Conservation (phyloP, 2,888 invertebrate genomes). For the Poecilobothrus nobilitatus region DNA sequence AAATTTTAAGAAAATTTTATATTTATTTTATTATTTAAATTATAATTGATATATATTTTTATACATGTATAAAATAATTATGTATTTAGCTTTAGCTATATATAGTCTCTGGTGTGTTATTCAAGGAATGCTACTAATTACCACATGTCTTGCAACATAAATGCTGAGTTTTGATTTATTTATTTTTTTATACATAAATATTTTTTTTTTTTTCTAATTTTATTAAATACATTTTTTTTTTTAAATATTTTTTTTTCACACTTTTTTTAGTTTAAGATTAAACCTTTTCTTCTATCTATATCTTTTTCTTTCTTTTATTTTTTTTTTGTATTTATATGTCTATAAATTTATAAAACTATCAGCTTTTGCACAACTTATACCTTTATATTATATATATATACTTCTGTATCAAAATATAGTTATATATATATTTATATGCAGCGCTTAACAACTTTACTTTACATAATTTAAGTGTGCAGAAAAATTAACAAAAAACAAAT, state of each 20-base stretch:
- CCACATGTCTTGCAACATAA: not conserved
- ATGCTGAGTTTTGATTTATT: not conserved
- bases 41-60: too few relatives aligned
- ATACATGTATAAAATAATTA: too few relatives aligned
- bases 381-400: not conserved
- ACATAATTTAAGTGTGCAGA: not conserved
- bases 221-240: too few relatives aligned
- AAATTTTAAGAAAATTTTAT: too few relatives aligned
- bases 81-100: too few relatives aligned
- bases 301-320: not conserved
- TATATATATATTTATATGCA: not conserved
- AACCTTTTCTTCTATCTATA: conserved; percentile 2
- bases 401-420: not conserved
- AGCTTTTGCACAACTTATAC: not conserved
- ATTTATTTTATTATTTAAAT: too few relatives aligned
- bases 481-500: not conserved
- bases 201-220: not conserved
- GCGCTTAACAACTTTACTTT: not conserved
- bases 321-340: too few relatives aligned
- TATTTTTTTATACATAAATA: not conserved
- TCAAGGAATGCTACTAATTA: not conserved
- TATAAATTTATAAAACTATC: not conserved
- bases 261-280: not conserved
- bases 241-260: too few relatives aligned
- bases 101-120: not conserved